Evolutionary conservation across 2,113 vertebrate genomes (phyloP).

Genomic region (Dascyllus trimaculatus): DNA sequence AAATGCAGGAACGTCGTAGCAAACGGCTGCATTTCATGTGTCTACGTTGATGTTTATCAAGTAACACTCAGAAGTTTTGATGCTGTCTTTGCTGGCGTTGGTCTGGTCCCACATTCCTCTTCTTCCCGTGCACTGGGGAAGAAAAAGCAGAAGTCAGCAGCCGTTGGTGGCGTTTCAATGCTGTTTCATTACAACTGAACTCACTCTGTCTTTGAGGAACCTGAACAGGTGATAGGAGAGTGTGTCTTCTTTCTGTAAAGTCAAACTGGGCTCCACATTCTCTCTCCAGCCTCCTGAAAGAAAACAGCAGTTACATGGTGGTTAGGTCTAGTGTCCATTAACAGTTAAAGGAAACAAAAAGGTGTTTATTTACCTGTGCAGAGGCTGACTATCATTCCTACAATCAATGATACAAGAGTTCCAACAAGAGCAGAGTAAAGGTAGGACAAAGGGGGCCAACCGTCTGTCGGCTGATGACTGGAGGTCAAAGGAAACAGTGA

Average conservation of each 20-base stretch:
- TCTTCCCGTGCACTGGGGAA: conserved; percentile 41
- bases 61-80: conserved; percentile 39
- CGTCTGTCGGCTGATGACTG: conserved; percentile 77
- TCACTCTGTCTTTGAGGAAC: conserved; percentile 67
- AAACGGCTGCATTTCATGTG: too few relatives aligned
- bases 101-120: neutral
- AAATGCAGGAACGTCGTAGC: too few relatives aligned
- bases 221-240: conserved; percentile 69
- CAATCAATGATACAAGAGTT: conserved; percentile 80
- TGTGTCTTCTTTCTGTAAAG: conserved; percentile 78
- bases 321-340: too few relatives aligned
- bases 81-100: conserved; percentile 10
- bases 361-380: conserved; percentile 82
- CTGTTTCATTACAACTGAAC: conserved; percentile 2
- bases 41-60: too few relatives aligned
- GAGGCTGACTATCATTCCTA: conserved; percentile 86
- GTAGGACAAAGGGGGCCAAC: conserved; percentile 90
- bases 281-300: conserved; percentile 73
- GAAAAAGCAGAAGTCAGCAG: conserved; percentile 21
- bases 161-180: neutral
- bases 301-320: too few relatives aligned
- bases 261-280: conserved; percentile 68
- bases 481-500: conserved; percentile 14
- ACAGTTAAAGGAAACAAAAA: too few relatives aligned
- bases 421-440: conserved; percentile 89